Percentiles rank a stretch among this genome's conserved stretches.
phyloP scores from a whole-genome alignment of 2,888 invertebrate species.

The Amphimallon solstitiale region DNA sequence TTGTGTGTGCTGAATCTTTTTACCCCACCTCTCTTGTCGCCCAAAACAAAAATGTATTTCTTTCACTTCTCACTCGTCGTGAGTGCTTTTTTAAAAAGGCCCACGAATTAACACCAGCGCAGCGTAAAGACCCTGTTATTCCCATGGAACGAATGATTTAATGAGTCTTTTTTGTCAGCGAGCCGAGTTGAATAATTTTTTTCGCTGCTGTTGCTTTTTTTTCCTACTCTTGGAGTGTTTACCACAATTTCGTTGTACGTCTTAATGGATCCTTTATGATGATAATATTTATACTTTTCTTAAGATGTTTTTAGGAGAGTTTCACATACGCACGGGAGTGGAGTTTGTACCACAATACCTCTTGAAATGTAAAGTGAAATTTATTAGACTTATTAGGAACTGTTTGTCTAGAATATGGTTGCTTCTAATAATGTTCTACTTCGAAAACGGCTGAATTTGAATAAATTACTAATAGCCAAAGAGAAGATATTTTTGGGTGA shows the following conservation, averaged over 20 bases:
- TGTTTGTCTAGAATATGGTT: too few relatives aligned
- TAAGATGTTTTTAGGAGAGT: slow-evolving; percentile 13
- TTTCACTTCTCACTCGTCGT: slow-evolving; percentile 31
- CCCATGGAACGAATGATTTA: slow-evolving; percentile 33
- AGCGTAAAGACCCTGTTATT: slow-evolving; percentile 31
- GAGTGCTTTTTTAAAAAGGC: slow-evolving; percentile 29
- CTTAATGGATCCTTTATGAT: slow-evolving; percentile 33
- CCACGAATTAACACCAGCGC: slow-evolving; percentile 34
- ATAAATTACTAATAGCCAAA: too few relatives aligned
- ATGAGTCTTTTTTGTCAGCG: slow-evolving; percentile 32
- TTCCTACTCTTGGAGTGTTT: slow-evolving; percentile 28
- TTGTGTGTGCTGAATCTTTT: background rate
- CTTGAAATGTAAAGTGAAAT: slow-evolving; percentile 13
- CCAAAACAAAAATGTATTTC: slow-evolving; percentile 38
- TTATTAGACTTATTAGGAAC: slow-evolving; percentile 3
- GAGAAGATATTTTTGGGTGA: too few relatives aligned
- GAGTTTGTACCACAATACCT: slow-evolving; percentile 3
- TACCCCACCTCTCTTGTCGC: slow-evolving; percentile 13
- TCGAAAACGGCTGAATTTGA: too few relatives aligned
- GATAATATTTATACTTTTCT: slow-evolving; percentile 32
- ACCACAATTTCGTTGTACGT: slow-evolving; percentile 23
- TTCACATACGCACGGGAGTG: slow-evolving; percentile 10
- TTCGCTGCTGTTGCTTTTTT: slow-evolving; percentile 3
- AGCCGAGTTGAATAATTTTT: slow-evolving; percentile 30
- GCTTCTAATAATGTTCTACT: too few relatives aligned